Conservation (phyloP, 1,140 invertebrate genomes). For the Drosophila sp. region DNA sequence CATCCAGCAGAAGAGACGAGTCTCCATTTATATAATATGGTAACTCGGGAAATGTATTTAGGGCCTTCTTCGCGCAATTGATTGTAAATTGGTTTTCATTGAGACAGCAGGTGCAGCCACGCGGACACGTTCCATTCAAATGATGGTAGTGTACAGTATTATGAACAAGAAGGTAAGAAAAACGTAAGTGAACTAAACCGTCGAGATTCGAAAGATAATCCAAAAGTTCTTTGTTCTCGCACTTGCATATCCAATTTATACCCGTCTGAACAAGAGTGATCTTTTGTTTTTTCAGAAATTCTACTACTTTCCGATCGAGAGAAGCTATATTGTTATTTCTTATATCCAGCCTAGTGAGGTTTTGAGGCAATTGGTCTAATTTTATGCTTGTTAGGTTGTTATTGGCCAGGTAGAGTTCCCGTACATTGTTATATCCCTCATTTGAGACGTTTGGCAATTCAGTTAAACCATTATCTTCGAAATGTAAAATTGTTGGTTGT, state of each 20-base stretch:
- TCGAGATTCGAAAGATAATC: too few relatives aligned
- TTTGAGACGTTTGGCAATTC: neutral
- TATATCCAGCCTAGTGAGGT: neutral
- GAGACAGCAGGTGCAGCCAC: neutral
- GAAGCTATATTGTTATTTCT: neutral
- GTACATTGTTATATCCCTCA: neutral
- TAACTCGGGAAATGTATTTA: neutral
- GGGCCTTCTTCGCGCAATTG: neutral
- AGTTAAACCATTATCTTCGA: neutral
- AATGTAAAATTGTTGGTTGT: neutral
- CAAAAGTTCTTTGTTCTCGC: neutral
- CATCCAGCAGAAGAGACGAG: neutral
- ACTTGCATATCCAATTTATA: neutral
- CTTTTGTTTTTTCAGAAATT: neutral
- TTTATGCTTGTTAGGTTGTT: neutral
- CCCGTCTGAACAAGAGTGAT: neutral
- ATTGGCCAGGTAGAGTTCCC: neutral
- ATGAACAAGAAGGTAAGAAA: neutral
- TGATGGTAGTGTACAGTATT: neutral
- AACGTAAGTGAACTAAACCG: neutral
- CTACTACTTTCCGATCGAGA: neutral
- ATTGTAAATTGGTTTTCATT: neutral
- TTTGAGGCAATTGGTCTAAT: neutral
- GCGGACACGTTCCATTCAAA: neutral
- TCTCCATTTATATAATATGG: neutral